Evolutionary conservation across 2,113 vertebrate species (phyloP), one percentile per base, ranked within the genome.

Genomic region (Fukomys damarensis): DNA sequence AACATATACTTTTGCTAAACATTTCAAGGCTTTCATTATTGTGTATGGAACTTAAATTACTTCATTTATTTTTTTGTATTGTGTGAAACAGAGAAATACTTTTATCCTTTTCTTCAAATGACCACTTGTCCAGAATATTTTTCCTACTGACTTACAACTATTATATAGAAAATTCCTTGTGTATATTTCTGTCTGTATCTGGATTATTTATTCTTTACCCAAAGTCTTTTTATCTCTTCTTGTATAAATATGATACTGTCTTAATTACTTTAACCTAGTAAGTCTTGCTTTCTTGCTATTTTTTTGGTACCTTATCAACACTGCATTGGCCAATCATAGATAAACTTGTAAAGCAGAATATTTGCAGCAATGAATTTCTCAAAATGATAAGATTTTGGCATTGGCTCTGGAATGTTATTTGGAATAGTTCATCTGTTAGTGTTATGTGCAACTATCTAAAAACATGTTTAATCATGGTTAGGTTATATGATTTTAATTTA

Each of bases 331-430:
- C 24, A 94, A 83, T 86, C 28, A 93, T 17, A 38, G 82, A 82
- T 91, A 93, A 49, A 93, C 24, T 61, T 93, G 20, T 86, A 52
- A 76, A 85, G 35, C 77, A 93, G 65, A 93, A 94, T 88, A 85
- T 46, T 81, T 68, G 46, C 26, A 11, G 32, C 91, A 96, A 93
- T 85, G 81, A 96, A 65, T 95, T 93, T 84, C 86, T 91, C 54
- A 93, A 91, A 79, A 93, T 87, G 81, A 72, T 94, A 95, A 95
- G 65, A 86, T 82, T 70, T 88, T 94, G 89, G 89, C 70, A 54
- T 46, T 76, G 63, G 26, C 72, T 91, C 72, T 91, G 89, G 92
- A 96, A 95, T 91, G 72, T 84, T 86, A 65, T 89, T 93, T 97
- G 92, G 43, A 93, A 89, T 97, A 93, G 91, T 82, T 93, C 72